A percentile compares a stretch with the other conserved stretches of the same genome.
These are phyloP conservation scores for Kuschelorhynchus macadamiae DNA, from an alignment of 2,888 invertebrate genomes.

Conservation along the genomic window DNA sequence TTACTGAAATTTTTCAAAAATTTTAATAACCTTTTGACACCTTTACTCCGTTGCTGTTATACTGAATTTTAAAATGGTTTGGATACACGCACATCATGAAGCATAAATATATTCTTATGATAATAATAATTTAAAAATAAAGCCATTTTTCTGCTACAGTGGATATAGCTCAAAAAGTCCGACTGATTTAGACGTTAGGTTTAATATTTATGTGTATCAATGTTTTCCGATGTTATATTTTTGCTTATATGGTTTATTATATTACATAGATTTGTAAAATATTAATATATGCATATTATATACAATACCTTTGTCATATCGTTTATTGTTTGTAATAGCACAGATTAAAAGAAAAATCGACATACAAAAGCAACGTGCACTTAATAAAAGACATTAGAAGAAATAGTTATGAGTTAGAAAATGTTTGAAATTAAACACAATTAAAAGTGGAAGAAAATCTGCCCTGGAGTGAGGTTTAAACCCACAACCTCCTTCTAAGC, in stretches of 20 bases:
- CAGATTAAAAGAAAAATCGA: neutral
- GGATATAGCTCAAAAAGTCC: conserved; percentile 26
- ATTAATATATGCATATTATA: no score
- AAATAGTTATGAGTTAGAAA: no score
- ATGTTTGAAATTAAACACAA: no score
- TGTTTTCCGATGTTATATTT: neutral
- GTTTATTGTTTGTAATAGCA: neutral
- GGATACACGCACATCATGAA: conserved; percentile 12
- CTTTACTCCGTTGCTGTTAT: no score
- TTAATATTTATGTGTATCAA: neutral
- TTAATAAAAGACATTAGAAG: no score
- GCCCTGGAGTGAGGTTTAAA: no score
- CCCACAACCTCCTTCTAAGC: no score
- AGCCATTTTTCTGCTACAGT: conserved; percentile 42
- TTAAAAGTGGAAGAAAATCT: no score
- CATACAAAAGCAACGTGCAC: neutral
- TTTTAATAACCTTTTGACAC: no score
- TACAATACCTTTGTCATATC: no score
- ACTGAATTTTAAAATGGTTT: conserved; percentile 20
- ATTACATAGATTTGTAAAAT: no score
- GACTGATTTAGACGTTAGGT: conserved; percentile 29
- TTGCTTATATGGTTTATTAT: neutral
- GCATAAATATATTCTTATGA: conserved; percentile 37
- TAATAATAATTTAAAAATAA: conserved; percentile 26
- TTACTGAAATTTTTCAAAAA: no score